Evolutionary conservation across 2,797 vertebrate species (phyloP).

Genomic region (Acanthurus leucopareius): DNA sequence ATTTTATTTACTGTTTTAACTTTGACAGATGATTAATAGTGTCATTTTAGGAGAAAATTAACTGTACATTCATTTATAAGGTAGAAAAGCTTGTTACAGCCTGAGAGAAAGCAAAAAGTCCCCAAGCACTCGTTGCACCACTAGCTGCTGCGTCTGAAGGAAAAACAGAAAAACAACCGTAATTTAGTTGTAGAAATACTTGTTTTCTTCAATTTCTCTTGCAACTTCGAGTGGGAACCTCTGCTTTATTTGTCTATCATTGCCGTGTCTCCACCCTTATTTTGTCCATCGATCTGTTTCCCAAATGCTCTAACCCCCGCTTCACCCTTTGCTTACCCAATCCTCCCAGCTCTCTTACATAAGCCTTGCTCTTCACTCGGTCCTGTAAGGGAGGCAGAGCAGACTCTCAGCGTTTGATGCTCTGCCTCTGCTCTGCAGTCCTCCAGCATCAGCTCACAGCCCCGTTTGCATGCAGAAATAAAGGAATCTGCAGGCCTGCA

Average conservation of each 20-base stretch:
- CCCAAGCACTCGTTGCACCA: background rate
- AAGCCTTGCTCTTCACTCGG: slow-evolving; percentile 35
- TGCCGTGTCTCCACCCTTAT: slow-evolving; percentile 3
- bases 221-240: background rate
- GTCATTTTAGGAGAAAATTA: too few relatives aligned
- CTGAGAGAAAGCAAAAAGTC: background rate
- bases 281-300: slow-evolving; percentile 39
- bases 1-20: too few relatives aligned
- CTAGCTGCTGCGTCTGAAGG: background rate
- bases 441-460: slow-evolving; percentile 59
- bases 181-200: background rate
- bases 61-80: background rate
- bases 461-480: slow-evolving; percentile 42
- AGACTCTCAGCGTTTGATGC: slow-evolving; percentile 65
- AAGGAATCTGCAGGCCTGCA: slow-evolving; percentile 42
- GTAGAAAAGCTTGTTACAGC: background rate
- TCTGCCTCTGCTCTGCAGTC: slow-evolving; percentile 62
- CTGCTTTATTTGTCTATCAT: background rate
- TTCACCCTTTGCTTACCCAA: slow-evolving; percentile 57
- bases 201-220: background rate
- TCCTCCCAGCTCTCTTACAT: slow-evolving; percentile 49
- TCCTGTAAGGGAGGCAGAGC: slow-evolving; percentile 48
- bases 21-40: background rate
- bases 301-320: slow-evolving; percentile 45
- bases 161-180: background rate